phyloP scores from a whole-genome alignment of 64 coral and sea anemone species.

The Montipora cactus region DNA sequence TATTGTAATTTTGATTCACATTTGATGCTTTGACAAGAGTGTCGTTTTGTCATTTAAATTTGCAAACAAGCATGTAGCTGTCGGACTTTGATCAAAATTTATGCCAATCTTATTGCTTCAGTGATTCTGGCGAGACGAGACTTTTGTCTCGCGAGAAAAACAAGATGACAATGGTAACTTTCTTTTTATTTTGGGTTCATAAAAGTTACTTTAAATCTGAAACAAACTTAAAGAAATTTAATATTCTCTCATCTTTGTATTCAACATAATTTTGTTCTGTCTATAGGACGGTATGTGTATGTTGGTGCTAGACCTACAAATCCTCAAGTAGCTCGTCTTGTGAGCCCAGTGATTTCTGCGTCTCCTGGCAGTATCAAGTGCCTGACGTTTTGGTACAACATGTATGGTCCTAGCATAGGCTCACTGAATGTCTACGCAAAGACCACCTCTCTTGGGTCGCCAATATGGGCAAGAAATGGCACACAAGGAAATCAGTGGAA shows the following conservation, averaged over 20 bases:
- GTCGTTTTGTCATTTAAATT: too few relatives aligned
- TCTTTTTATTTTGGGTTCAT: too few relatives aligned
- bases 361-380: slow-evolving; percentile 58
- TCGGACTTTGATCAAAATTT: too few relatives aligned
- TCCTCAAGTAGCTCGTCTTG: slow-evolving; percentile 65
- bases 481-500: slow-evolving; percentile 79
- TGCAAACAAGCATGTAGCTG: too few relatives aligned
- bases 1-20: too few relatives aligned
- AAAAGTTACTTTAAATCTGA: too few relatives aligned
- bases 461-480: slow-evolving; percentile 72
- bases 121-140: too few relatives aligned
- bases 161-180: too few relatives aligned
- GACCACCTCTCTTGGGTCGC: slow-evolving; percentile 62
- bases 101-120: too few relatives aligned
- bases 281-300: slow-evolving; percentile 66
- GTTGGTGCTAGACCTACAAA: slow-evolving; percentile 33
- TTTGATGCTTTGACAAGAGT: too few relatives aligned
- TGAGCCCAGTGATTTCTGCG: slow-evolving; percentile 49
- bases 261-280: neutral
- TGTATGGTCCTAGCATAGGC: slow-evolving; percentile 78
- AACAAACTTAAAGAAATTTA: too few relatives aligned
- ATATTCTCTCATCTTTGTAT: neutral
- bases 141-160: too few relatives aligned
- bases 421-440: slow-evolving; percentile 80
- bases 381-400: slow-evolving; percentile 89